Evolutionary conservation across 2,797 vertebrate species (phyloP), one percentile per base, ranked within the genome.

Genomic region (Serranus cabrilla): DNA sequence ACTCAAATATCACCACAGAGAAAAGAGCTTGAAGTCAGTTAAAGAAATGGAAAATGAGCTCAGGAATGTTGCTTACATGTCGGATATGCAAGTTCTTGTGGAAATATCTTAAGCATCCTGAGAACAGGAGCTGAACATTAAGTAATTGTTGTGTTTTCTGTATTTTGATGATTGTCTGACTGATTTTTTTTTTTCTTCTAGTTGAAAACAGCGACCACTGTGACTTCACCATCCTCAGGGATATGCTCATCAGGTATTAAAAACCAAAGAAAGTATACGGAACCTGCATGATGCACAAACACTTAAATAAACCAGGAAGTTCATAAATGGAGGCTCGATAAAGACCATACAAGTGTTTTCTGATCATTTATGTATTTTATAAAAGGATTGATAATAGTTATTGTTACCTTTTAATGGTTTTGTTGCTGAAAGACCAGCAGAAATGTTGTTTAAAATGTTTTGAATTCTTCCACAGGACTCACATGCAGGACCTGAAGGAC

Each of bases 401-500:
- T 27, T 23, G 1, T 50, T 51, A 16, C 3, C 27, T 10, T 23
- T 7, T 0, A 2, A 5, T 17, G 0, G 2, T 11, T 31, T 39
- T 51, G 16, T 12, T 17, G n/a, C 20, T 47, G 25, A 17, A 34
- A 23, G 18, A 51, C 14, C 45, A 20, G 37, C 4, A 34, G 10
- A 39, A n/a, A n/a, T n/a, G n/a, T n/a, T n/a, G n/a, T n/a, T 74
- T 59, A 4, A 21, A 52, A 58, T 52, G 10, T 47, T 56, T 49
- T 11, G 17, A 18, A 49, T 21, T 42, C 16, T 70, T 21, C 49
- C 25, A 5, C 91, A 99, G 98, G 92, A 99, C 98, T 90, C 98
- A 99, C 76, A 99, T 99, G 98, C 98, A 99, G 92, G 98, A 99
- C 89, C 94, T 99, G 87, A 99, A 99, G 94, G 98, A 99, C 46